Evolutionary conservation across 2,113 vertebrate genomes (phyloP).

Genomic region (Misgurnus anguillicaudatus): DNA sequence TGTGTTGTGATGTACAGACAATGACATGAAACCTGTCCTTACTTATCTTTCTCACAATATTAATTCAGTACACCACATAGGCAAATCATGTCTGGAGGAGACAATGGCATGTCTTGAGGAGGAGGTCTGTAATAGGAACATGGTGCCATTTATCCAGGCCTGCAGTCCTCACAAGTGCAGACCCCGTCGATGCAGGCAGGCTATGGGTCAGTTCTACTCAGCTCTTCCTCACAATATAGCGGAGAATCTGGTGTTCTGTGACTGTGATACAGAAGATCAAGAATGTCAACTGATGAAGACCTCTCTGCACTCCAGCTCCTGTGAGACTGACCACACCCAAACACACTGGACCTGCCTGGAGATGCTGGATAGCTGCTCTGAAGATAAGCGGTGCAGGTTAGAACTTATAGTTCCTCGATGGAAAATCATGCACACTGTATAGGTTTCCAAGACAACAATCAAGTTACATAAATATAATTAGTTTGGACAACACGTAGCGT

Average conservation of each 20-base stretch:
- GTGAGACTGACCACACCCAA: slow-evolving; percentile 59
- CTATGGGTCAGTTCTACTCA: slow-evolving; percentile 77
- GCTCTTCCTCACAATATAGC: slow-evolving; percentile 78
- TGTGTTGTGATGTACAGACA: too few species aligned
- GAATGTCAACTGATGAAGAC: slow-evolving; percentile 75
- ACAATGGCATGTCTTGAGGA: slow-evolving; percentile 78
- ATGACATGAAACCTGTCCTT: background rate
- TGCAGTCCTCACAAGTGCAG: slow-evolving; percentile 75
- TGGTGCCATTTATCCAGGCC: slow-evolving; percentile 78
- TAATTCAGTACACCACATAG: slow-evolving; percentile 65
- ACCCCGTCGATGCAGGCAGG: slow-evolving; percentile 74
- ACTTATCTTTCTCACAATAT: too few species aligned
- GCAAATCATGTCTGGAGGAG: slow-evolving; percentile 78
- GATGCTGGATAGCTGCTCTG: slow-evolving; percentile 74
- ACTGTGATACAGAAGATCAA: slow-evolving; percentile 77
- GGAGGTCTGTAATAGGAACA: slow-evolving; percentile 79
- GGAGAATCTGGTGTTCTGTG: slow-evolving; percentile 84
- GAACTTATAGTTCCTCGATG: background rate
- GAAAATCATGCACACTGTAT: background rate
- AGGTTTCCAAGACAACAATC: background rate
- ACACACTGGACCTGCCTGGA: slow-evolving; percentile 76
- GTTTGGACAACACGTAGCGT: too few species aligned
- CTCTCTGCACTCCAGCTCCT: slow-evolving; percentile 79
- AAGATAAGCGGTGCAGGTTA: slow-evolving; percentile 82
- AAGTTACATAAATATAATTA: too few species aligned